Percentiles rank a stretch among this genome's conserved stretches.
Evolutionary conservation across 2,797 vertebrate species (phyloP).

Genomic region (Notolepis coatsorum): DNA sequence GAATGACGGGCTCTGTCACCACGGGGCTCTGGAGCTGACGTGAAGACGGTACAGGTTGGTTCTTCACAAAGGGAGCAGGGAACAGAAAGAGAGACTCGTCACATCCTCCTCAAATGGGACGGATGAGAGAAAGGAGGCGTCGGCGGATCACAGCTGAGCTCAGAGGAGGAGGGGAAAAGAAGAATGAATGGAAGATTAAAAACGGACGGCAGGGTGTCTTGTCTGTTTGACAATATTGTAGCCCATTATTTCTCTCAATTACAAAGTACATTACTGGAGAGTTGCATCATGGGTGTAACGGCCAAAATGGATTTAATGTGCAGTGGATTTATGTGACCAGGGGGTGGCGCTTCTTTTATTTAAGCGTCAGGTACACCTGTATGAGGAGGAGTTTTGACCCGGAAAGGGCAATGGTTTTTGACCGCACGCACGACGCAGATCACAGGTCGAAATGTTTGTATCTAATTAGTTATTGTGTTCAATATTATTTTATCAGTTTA

Average conservation of each 20-base stretch:
- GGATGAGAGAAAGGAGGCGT: background rate
- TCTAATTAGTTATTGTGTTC: too few species aligned
- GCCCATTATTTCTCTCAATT: conserved; percentile 39
- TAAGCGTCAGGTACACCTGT: too few species aligned
- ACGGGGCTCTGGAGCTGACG: conserved; percentile 39
- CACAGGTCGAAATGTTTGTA: too few species aligned
- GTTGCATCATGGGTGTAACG: conserved; percentile 52
- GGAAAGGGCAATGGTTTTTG: too few species aligned
- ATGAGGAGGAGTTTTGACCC: too few species aligned
- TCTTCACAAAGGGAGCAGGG: background rate
- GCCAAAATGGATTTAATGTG: too few species aligned
- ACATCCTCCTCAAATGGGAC: background rate
- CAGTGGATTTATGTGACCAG: too few species aligned
- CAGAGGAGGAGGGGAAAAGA: conserved; percentile 5
- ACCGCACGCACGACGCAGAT: too few species aligned
- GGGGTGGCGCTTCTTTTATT: too few species aligned
- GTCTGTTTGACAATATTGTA: conserved; percentile 49
- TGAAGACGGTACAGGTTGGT: conserved; percentile 29
- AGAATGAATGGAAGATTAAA: too few species aligned
- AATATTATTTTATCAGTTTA: too few species aligned
- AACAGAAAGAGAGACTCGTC: conserved; percentile 1
- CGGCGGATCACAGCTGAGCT: background rate
- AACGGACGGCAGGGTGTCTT: too few species aligned
- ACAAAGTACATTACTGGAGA: conserved; percentile 52
- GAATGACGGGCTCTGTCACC: conserved; percentile 63